Percentiles rank a stretch among this genome's conserved stretches.
These are phyloP conservation scores for Nipponia nippon DNA, from an alignment of 2,113 vertebrate species.

Conservation along the genomic window DNA sequence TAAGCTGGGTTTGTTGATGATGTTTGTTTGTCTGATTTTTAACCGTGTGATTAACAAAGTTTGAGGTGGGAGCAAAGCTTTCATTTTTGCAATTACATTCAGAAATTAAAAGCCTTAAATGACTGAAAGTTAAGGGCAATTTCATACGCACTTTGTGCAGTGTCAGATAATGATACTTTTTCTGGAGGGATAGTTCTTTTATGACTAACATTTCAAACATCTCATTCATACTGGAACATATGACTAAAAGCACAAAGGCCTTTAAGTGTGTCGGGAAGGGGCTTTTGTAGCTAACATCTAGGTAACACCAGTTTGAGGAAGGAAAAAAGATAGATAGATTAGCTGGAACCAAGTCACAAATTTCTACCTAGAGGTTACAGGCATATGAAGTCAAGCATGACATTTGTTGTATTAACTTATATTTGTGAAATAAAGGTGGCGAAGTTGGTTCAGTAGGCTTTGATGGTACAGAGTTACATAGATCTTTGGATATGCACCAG, in stretches of 20 bases:
- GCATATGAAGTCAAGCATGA: not conserved
- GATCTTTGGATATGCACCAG: not conserved
- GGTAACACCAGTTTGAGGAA: not conserved
- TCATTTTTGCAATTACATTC: conserved; percentile 28
- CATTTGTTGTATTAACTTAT: not conserved
- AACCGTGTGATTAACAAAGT: not conserved
- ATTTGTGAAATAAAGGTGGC: not conserved
- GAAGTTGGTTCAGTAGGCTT: not conserved
- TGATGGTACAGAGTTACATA: not conserved
- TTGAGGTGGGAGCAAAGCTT: not conserved
- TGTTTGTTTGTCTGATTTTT: not conserved
- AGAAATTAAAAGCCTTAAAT: conserved; percentile 32
- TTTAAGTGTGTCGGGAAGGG: not conserved
- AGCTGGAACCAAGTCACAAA: not conserved
- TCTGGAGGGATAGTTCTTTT: not conserved
- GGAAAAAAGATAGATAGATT: not conserved
- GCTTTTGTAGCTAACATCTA: not conserved
- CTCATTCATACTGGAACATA: not conserved
- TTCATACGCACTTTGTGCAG: not conserved
- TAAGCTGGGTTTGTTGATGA: not conserved
- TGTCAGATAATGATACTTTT: not conserved
- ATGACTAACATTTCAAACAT: conserved; percentile 4
- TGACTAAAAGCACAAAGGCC: not conserved
- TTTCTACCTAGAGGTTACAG: not conserved
- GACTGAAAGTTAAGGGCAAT: conserved; percentile 7